Evolutionary conservation across 30 jellyfish, hydroid and myxozoan genomes (phyloP).

Genomic region (Hydractinia symbiolongicarpus): DNA sequence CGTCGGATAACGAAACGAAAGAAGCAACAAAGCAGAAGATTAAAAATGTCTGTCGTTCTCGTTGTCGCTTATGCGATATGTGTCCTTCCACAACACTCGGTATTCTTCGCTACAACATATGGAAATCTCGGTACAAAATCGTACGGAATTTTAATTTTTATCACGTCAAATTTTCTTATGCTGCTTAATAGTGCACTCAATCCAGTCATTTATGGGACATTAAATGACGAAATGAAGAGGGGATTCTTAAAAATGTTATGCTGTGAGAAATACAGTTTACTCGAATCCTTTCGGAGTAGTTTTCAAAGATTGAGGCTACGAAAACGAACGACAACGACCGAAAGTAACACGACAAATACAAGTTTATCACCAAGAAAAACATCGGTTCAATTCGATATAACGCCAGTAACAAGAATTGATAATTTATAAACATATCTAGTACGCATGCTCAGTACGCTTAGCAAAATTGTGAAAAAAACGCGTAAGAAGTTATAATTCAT

Average conservation of each 20-base stretch:
- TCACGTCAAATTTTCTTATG: constrained; percentile 52
- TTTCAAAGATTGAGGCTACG: not conserved
- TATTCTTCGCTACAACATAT: constrained; percentile 63
- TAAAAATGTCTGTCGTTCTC: constrained; percentile 50
- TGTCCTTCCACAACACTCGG: constrained; percentile 84
- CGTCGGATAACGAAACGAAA: constrained; percentile 31
- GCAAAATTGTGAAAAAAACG: no score
- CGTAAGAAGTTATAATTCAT: no score
- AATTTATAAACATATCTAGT: not conserved
- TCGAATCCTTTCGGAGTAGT: constrained; percentile 1
- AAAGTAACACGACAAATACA: not conserved
- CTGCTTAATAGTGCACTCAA: constrained; percentile 66
- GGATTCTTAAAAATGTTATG: constrained; percentile 26
- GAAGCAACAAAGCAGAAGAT: constrained; percentile 50
- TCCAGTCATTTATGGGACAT: constrained; percentile 80
- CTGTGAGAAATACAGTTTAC: not conserved
- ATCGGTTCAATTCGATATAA: constrained; percentile 1
- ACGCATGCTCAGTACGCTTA: no score
- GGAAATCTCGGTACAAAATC: constrained; percentile 36
- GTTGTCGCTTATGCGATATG: constrained; percentile 62
- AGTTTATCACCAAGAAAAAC: not conserved
- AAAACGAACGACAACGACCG: not conserved
- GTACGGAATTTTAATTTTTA: constrained; percentile 43
- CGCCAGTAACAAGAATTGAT: constrained; percentile 1
- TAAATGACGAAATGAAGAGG: constrained; percentile 70